These are phyloP conservation scores for Luscinia megarhynchos DNA, from an alignment of 2,797 vertebrate genomes.

Conservation along the genomic window DNA sequence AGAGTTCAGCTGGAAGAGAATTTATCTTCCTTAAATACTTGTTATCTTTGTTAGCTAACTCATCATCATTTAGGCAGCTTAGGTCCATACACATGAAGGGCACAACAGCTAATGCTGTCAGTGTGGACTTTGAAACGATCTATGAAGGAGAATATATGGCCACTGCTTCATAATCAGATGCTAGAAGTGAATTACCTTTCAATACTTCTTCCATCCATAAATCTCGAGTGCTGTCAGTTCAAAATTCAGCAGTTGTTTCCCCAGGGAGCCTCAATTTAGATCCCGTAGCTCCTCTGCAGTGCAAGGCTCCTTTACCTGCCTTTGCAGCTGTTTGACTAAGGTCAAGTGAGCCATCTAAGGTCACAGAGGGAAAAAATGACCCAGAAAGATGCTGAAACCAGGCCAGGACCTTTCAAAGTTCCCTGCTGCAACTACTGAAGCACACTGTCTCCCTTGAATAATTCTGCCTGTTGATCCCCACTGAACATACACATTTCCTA, in stretches of 20 bases:
- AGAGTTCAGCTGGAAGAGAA: slow-evolving; percentile 29
- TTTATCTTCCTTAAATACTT: slow-evolving; percentile 71
- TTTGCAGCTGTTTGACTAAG: background rate
- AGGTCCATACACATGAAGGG: slow-evolving; percentile 43
- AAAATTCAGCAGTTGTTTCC: background rate
- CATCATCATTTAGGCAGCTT: slow-evolving; percentile 65
- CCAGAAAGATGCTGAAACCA: slow-evolving; percentile 28
- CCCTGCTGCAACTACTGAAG: background rate
- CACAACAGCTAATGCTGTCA: background rate
- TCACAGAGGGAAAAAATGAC: slow-evolving; percentile 1
- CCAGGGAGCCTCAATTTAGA: background rate
- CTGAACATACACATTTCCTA: background rate
- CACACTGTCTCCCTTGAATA: background rate
- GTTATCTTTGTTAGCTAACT: slow-evolving; percentile 68
- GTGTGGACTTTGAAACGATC: slow-evolving; percentile 27
- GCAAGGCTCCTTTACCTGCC: background rate
- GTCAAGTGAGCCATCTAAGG: slow-evolving; percentile 27
- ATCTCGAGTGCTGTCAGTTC: background rate
- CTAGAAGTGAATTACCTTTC: slow-evolving; percentile 8
- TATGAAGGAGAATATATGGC: slow-evolving; percentile 21
- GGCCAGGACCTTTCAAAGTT: background rate
- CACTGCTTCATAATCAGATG: background rate
- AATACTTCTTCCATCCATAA: background rate
- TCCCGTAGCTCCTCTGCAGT: background rate
- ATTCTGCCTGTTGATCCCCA: background rate